Evolutionary conservation across 2,113 vertebrate genomes (phyloP).

Genomic region (Plecotus auritus): DNA sequence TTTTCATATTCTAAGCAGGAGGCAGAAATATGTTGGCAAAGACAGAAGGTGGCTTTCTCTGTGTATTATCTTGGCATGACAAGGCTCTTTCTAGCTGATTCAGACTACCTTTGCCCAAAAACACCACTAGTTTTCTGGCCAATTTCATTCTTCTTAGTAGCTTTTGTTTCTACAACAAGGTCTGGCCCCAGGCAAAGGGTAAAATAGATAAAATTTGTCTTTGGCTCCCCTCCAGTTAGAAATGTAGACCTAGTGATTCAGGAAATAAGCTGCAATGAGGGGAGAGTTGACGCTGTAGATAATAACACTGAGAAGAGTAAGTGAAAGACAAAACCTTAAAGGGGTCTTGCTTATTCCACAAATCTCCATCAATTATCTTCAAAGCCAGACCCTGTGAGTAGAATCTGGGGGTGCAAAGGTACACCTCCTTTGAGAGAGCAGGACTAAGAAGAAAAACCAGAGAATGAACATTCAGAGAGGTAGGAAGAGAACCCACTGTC

Average conservation of each 20-base stretch:
- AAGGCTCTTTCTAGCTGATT: constrained; percentile 38
- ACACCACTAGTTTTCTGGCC: constrained; percentile 8
- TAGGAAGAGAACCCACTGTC: neutral
- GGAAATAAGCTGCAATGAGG: neutral
- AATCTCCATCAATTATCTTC: neutral
- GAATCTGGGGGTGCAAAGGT: neutral
- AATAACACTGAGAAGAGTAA: neutral
- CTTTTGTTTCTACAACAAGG: constrained; percentile 36
- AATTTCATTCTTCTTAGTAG: constrained; percentile 33
- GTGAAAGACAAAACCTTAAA: neutral
- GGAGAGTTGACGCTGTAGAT: neutral
- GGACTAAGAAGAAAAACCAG: neutral
- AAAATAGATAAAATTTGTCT: constrained; percentile 33
- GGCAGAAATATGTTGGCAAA: constrained; percentile 37
- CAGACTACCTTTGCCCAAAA: constrained; percentile 13
- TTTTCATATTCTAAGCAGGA: constrained; percentile 33
- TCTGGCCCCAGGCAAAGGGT: constrained; percentile 2
- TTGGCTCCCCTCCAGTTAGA: constrained; percentile 24
- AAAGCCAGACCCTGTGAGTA: neutral
- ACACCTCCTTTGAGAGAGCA: neutral
- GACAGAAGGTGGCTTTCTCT: constrained; percentile 21
- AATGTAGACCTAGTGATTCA: neutral
- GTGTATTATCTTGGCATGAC: constrained; percentile 43
- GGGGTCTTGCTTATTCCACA: constrained; percentile 5
- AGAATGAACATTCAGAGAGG: neutral